These are phyloP conservation scores for Drosophila borborema DNA, from an alignment of 2,888 invertebrate genomes.

Conservation along the genomic window DNA sequence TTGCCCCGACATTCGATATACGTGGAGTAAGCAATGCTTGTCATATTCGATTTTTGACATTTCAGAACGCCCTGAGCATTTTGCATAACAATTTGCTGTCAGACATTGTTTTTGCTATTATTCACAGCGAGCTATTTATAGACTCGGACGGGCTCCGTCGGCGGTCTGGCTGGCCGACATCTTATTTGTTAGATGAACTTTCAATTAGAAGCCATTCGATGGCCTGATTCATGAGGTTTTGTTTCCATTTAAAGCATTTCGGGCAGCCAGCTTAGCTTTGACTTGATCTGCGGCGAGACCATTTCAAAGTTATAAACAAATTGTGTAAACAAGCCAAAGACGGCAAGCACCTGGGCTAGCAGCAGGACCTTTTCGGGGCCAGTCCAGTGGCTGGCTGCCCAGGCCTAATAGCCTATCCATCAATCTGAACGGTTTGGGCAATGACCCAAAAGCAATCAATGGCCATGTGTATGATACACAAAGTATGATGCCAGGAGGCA, in stretches of 20 bases:
- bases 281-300: background rate
- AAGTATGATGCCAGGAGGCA: slow-evolving; percentile 53
- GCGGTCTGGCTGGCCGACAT: background rate
- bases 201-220: background rate
- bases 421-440: slow-evolving; percentile 33
- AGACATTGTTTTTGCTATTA: background rate
- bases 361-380: background rate
- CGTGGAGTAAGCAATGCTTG: slow-evolving; percentile 2
- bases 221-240: background rate
- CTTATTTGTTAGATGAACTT: background rate
- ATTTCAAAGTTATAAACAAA: slow-evolving; percentile 1
- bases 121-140: background rate
- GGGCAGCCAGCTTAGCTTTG: background rate
- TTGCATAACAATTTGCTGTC: background rate
- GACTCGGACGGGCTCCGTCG: background rate
- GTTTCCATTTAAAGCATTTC: background rate
- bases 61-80: background rate
- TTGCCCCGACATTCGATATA: slow-evolving; percentile 4
- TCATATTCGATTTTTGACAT: background rate
- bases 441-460: slow-evolving; percentile 29
- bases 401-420: slow-evolving; percentile 38
- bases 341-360: background rate
- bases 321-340: background rate
- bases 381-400: background rate
- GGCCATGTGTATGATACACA: slow-evolving; percentile 39